Evolutionary conservation across 2,888 invertebrate genomes (phyloP).

Genomic region (Cephus spinipes): DNA sequence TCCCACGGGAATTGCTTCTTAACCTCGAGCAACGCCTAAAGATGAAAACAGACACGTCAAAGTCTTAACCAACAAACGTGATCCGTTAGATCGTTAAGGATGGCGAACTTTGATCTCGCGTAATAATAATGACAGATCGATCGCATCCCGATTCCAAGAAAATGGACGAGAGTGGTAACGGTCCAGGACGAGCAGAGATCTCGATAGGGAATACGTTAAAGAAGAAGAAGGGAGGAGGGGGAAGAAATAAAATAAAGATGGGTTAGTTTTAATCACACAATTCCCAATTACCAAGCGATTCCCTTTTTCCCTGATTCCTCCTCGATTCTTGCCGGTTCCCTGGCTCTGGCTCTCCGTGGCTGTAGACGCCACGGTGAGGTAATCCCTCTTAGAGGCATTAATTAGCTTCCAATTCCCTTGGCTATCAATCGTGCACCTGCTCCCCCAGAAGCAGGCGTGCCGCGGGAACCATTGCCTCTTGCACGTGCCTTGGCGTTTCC

Average conservation of each 20-base stretch:
- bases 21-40: conserved; percentile 40
- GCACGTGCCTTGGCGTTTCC: conserved; percentile 18
- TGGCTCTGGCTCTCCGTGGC: neutral
- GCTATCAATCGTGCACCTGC: conserved; percentile 46
- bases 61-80: conserved; percentile 42
- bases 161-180: neutral
- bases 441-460: conserved; percentile 21
- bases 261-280: conserved; percentile 44
- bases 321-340: conserved; percentile 35
- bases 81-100: conserved; percentile 14
- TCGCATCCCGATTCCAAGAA: neutral
- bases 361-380: conserved; percentile 28
- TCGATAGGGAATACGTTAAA: conserved; percentile 21
- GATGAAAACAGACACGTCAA: conserved; percentile 38
- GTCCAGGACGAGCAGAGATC: neutral
- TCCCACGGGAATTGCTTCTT: conserved; percentile 55
- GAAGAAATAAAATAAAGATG: conserved; percentile 28
- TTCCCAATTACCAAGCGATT: conserved; percentile 35
- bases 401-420: conserved; percentile 54
- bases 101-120: neutral
- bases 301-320: conserved; percentile 24
- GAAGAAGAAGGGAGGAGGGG: conserved; percentile 15
- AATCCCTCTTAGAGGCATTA: conserved; percentile 49
- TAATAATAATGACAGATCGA: neutral
- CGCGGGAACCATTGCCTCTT: conserved; percentile 23